Base-by-base conservation (phyloP, 92 coral and sea anemone species). In the Isaurus tuberculatus region DNA sequence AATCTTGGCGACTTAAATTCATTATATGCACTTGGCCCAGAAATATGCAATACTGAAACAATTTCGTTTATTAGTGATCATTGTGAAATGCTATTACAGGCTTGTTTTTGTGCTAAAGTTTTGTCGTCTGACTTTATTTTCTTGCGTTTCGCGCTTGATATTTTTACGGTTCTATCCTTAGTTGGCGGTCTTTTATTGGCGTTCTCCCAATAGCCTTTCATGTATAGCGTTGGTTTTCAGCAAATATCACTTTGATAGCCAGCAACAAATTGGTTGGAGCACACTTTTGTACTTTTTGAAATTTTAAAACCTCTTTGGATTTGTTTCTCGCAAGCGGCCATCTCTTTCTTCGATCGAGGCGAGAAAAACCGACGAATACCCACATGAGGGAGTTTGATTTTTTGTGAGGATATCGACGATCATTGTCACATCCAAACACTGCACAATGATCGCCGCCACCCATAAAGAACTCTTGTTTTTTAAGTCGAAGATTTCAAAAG, bases 301-400 rank as follows among this genome's bases (percentile, higher is more conserved):
- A 69, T 22, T 33, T 67, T 2, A 33, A 67, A 67, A 67, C 72
- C 34, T 32, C 72, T 67, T 67, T 69, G 53, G 74, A 69, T 69
- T 37, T 69, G 74, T 37, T 69, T 36, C 72, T 67, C 72, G 43
- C 72, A 67, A 67, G 46, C 44, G 40, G 72, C 42, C 22, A 28
- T 66, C 46, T 31, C 72, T 17, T 66, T 66, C 72, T 66, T 66
- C 40, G 22, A 28, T 32, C 72, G 44, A 27, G 72, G 40, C 34
- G 72, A n/a, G n/a, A n/a, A n/a, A n/a, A n/a, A n/a, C n/a, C n/a
- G n/a, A n/a, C n/a, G n/a, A n/a, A n/a, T n/a, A n/a, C n/a, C n/a
- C n/a, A n/a, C n/a, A n/a, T n/a, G n/a, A n/a, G n/a, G n/a, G n/a
- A n/a, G n/a, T n/a, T 36, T 61, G 57, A 58, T 58, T 53, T 53